Percentiles rank a stretch among this genome's conserved stretches.
These are phyloP conservation scores for Picathartes gymnocephalus DNA, from an alignment of 2,113 vertebrate genomes.

Conservation along the genomic window DNA sequence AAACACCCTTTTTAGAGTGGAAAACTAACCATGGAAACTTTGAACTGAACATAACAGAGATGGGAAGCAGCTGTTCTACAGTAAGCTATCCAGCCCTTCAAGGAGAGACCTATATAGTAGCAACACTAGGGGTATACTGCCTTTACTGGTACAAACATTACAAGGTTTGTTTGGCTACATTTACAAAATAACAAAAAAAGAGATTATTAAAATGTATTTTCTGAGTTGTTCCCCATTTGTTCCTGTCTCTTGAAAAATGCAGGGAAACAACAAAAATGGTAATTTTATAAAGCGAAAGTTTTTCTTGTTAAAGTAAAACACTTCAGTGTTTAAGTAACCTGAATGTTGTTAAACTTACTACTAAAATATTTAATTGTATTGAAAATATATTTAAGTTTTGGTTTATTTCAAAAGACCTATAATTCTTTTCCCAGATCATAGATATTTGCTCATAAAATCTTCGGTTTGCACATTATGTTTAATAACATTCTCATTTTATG, in stretches of 20 bases:
- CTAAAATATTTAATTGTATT: neutral
- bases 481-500: neutral
- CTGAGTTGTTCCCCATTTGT: neutral
- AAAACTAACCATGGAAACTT: neutral
- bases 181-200: neutral
- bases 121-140: neutral
- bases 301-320: neutral
- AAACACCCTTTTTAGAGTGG: neutral
- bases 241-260: neutral
- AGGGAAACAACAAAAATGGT: neutral
- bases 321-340: neutral
- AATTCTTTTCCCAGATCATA: neutral
- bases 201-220: neutral
- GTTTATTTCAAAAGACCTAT: neutral
- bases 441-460: neutral
- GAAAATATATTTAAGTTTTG: neutral
- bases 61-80: neutral
- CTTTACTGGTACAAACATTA: neutral
- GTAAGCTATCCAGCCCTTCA: neutral
- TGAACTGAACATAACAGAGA: neutral
- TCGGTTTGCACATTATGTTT: neutral
- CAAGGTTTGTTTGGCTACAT: neutral
- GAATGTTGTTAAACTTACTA: neutral
- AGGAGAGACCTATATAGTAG: neutral
- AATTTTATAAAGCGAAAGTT: neutral